phyloP scores from a whole-genome alignment of 2,888 invertebrate genomes.

The Drosophila monieri region DNA sequence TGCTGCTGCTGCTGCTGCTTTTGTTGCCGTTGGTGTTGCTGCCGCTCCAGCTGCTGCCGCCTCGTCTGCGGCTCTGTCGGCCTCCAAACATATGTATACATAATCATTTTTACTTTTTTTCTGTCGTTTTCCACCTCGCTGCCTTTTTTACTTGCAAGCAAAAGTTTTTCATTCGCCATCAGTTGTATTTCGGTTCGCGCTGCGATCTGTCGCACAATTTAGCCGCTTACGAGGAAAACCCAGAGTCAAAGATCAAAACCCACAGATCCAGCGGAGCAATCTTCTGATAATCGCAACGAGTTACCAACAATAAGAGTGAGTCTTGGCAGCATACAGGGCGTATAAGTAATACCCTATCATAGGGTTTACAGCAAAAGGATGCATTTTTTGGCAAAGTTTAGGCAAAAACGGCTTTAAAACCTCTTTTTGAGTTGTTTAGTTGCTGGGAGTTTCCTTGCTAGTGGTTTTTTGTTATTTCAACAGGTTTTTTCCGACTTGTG shows the following conservation, averaged over 20 bases:
- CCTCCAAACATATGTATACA: conserved; percentile 75
- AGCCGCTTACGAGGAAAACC: conserved; percentile 17
- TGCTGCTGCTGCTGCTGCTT: conserved; percentile 9
- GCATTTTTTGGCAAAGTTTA: not conserved
- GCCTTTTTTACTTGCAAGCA: conserved; percentile 80
- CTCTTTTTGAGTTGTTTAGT: not conserved
- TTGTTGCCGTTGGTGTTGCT: conserved; percentile 36
- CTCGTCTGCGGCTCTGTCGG: conserved; percentile 58
- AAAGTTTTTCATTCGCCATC: conserved; percentile 83
- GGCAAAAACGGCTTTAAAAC: not conserved
- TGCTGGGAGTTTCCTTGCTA: not conserved
- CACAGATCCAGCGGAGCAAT: not conserved
- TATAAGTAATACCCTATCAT: not conserved
- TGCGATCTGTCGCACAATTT: conserved; percentile 80
- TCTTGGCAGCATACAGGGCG: not conserved
- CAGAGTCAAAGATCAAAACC: not conserved
- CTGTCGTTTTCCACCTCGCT: conserved; percentile 75
- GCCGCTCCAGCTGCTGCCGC: conserved; percentile 26
- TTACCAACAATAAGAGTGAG: conserved; percentile 26
- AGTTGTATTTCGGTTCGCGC: conserved; percentile 82
- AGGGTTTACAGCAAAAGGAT: not conserved
- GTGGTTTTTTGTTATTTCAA: not conserved
- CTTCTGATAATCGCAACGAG: not conserved
- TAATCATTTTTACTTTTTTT: conserved; percentile 75
- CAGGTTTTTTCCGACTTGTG: conserved; percentile 5